Base-by-base conservation (phyloP, 2,888 invertebrate genomes). In the Eupithecia centaureata region DNA sequence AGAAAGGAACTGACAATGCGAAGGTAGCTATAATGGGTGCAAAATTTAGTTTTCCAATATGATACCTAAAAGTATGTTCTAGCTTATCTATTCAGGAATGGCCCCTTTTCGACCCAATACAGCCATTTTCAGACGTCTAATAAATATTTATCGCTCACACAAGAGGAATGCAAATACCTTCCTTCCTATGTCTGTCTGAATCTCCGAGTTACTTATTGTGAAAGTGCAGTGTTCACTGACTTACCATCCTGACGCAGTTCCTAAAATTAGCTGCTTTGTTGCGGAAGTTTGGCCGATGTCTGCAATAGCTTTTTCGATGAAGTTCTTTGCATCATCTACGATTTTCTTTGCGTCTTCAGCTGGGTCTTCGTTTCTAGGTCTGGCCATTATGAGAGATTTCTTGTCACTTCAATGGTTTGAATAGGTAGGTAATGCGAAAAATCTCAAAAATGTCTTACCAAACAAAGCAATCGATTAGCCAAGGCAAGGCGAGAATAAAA, bases 191-290 rank as follows among this genome's bases (percentile, higher is more conserved):
- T 8, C 10, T 32, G 10, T n/a, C 35, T 12, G 35, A n/a, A 38
- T n/a, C 5, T 38, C n/a, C n/a, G 18, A 42, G 18, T 10, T 42
- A 18, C 18, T 47, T 47, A 47, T 47, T 47, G 47, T 22, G 18
- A 8, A 10, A 47, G 47, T 47, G 22, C 22, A 67, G 27, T 60
- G 7, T 56, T 51, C 38, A 61, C 12, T 60, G 67, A 77, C 92
- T 87, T 94, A 98, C 98, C 98, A 98, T 94, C 98, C 98, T 79
- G 97, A 96, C 72, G 96, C 94, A 71, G 97, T 96, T 76, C 98
- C 98, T 87, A 98, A 95, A 78, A 96, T 89, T 76, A 98, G 94
- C 93, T 98, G 98, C 87, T 98, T 97, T 25, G 96, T 96, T 42
- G 97, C 97, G 8, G 98, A 97, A 68, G 96, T 95, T 87, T 97